Percentiles rank a stretch among this genome's conserved stretches.
phyloP scores from a whole-genome alignment of 2,113 vertebrate species.

The Corapipo altera region DNA sequence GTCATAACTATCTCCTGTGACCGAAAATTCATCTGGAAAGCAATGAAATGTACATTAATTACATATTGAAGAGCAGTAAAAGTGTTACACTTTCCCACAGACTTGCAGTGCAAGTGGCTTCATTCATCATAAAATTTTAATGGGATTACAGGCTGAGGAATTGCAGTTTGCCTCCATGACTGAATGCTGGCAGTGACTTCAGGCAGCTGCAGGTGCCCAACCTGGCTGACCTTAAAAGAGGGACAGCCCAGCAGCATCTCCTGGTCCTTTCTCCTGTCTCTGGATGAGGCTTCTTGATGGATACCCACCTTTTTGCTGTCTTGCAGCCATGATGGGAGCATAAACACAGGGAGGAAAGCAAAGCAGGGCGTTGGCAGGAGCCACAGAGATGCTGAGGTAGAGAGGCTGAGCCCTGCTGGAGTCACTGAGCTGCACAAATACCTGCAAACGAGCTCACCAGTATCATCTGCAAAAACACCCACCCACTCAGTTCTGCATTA shows the following conservation, averaged over 20 bases:
- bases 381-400: neutral
- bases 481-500: neutral
- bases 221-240: neutral
- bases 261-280: neutral
- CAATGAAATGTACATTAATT: conserved; percentile 21
- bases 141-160: neutral
- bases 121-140: neutral
- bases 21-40: neutral
- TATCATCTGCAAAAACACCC: neutral
- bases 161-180: accelerated
- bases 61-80: neutral
- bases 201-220: neutral
- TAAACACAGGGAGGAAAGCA: neutral
- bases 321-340: neutral
- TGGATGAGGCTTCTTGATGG: neutral
- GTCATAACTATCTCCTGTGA: neutral
- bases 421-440: neutral
- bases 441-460: neutral
- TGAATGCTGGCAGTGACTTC: neutral
- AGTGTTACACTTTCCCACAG: neutral
- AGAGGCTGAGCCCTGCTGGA: neutral
- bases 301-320: neutral
- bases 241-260: neutral
- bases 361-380: neutral
- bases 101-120: neutral